Evolutionary conservation across 92 coral and sea anemone species (phyloP).

Genomic region (Hydrozoanthus gracilis): DNA sequence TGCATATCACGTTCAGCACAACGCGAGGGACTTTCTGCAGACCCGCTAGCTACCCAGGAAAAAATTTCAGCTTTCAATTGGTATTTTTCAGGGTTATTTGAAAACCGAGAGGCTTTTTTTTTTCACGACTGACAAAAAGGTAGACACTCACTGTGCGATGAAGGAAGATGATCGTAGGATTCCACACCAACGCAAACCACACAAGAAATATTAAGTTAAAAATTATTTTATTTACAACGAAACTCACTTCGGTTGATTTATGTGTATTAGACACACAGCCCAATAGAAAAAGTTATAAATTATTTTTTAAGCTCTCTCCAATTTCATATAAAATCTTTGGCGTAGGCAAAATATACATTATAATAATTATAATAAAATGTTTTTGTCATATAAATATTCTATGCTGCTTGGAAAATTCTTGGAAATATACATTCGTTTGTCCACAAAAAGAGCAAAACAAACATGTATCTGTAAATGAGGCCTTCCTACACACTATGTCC

Average conservation of each 20-base stretch:
- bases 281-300: conserved; percentile 76
- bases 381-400: conserved; percentile 74
- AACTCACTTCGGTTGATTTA: conserved; percentile 61
- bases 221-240: conserved; percentile 72
- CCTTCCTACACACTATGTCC: conserved; percentile 33
- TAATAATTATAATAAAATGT: conserved; percentile 70
- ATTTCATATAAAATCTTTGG: conserved; percentile 76
- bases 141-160: too few species aligned
- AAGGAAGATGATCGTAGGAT: too few species aligned
- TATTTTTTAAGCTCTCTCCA: conserved; percentile 80
- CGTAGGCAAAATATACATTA: conserved; percentile 77
- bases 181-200: neutral
- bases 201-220: conserved; percentile 23
- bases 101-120: too few species aligned
- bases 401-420: conserved; percentile 65
- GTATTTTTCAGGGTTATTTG: too few species aligned
- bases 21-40: too few species aligned
- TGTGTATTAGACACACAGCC: conserved; percentile 72
- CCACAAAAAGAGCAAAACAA: conserved; percentile 29
- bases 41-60: too few species aligned
- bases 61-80: too few species aligned
- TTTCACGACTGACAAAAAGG: too few species aligned
- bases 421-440: conserved; percentile 71
- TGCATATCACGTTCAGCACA: too few species aligned
- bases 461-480: conserved; percentile 26